Percentiles rank a stretch among this genome's conserved stretches.
phyloP scores from a whole-genome alignment of 2,797 vertebrate genomes.

The Brachyalestes nurse region DNA sequence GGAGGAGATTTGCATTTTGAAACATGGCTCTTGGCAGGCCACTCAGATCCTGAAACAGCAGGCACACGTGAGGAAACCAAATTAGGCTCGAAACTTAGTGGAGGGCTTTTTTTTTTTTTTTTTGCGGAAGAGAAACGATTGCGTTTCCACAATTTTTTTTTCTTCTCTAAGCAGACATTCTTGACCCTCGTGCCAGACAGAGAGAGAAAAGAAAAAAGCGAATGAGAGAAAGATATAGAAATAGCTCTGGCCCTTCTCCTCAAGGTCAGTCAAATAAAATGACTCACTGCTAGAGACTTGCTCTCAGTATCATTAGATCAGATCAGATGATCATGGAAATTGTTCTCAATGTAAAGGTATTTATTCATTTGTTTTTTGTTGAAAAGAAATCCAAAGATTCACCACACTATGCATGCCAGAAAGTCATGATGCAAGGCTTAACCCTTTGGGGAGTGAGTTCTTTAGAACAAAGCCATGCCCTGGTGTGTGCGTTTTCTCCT shows the following conservation, averaged over 20 bases:
- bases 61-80: constrained; percentile 34
- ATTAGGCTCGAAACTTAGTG: constrained; percentile 23
- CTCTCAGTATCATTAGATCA: constrained; percentile 26
- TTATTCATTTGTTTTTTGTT: constrained; percentile 40
- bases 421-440: constrained; percentile 23
- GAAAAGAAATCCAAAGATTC: constrained; percentile 40
- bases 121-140: not conserved
- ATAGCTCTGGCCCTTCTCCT: constrained; percentile 12
- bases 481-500: no score
- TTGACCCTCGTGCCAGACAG: not conserved
- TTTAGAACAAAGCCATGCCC: no score
- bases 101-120: constrained; percentile 23
- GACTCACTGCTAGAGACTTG: constrained; percentile 14
- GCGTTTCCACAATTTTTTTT: not conserved
- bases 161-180: not conserved
- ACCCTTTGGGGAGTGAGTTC: no score
- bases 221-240: constrained; percentile 12
- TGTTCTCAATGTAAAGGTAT: constrained; percentile 13
- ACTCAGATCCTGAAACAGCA: constrained; percentile 41
- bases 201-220: not conserved
- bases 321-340: constrained; percentile 45
- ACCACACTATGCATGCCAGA: constrained; percentile 31
- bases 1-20: constrained; percentile 64
- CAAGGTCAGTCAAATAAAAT: constrained; percentile 27
- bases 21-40: constrained; percentile 59